phyloP scores from a whole-genome alignment of 2,888 invertebrate genomes.

The Ryuthela nishihirai region DNA sequence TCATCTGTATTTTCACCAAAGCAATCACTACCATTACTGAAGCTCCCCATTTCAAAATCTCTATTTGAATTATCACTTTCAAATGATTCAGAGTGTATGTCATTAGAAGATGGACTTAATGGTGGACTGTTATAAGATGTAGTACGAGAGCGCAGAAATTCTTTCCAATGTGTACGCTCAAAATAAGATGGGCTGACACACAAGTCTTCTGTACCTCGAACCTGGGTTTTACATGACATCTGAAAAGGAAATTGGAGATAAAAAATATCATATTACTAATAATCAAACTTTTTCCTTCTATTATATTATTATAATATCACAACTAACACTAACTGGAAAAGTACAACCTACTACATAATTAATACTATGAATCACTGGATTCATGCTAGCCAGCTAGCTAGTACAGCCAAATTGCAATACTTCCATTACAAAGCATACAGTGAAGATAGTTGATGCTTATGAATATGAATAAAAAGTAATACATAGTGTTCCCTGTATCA shows the following conservation, averaged over 20 bases:
- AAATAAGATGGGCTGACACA: conserved; percentile 50
- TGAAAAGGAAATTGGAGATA: conserved; percentile 18
- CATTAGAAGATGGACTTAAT: conserved; percentile 22
- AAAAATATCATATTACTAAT: too few species aligned
- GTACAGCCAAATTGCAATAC: too few species aligned
- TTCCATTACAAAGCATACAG: too few species aligned
- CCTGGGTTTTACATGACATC: conserved; percentile 46
- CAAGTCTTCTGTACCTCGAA: conserved; percentile 50
- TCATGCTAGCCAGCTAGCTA: too few species aligned
- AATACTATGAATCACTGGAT: too few species aligned
- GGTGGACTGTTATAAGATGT: conserved; percentile 42
- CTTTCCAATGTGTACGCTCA: conserved; percentile 48
- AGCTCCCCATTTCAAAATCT: conserved; percentile 8
- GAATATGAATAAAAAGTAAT: too few species aligned
- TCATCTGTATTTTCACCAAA: conserved; percentile 7
- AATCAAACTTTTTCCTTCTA: too few species aligned
- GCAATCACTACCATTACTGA: conserved; percentile 7
- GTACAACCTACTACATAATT: too few species aligned
- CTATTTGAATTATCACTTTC: conserved; percentile 14
- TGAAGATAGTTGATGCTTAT: too few species aligned
- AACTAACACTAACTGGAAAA: too few species aligned
- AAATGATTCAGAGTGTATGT: conserved; percentile 21
- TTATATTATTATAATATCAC: too few species aligned
- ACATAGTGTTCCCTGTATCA: too few species aligned
- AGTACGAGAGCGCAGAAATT: conserved; percentile 47